Conservation (phyloP, 2,888 invertebrate genomes). For the Drosophila anceps region DNA sequence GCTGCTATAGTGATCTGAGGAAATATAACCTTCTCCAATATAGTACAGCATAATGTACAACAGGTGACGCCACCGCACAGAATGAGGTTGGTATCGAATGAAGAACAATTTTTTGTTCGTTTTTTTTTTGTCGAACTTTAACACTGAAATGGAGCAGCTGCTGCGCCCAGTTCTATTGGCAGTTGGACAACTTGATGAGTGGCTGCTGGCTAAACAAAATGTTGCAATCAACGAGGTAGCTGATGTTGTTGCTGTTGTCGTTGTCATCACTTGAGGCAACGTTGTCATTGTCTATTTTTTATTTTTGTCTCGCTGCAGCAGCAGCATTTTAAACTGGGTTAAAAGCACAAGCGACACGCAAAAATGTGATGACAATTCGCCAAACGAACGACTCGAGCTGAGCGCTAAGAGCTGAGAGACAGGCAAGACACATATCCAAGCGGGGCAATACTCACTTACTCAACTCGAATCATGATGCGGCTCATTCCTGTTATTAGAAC, state of each 20-base stretch:
- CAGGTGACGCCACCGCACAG: conserved; percentile 12
- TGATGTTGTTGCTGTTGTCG: conserved; percentile 20
- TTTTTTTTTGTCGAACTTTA: conserved; percentile 5
- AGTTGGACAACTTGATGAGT: conserved; percentile 55
- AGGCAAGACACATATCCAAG: conserved; percentile 39
- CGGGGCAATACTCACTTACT: conserved; percentile 29
- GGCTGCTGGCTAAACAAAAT: conserved; percentile 44
- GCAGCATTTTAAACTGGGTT: conserved; percentile 61
- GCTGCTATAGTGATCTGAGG: too few relatives aligned
- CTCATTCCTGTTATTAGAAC: conserved; percentile 23
- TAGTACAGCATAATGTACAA: not conserved
- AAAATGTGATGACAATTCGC: conserved; percentile 66
- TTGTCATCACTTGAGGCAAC: conserved; percentile 58
- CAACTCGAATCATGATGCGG: conserved; percentile 39
- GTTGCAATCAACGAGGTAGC: conserved; percentile 49
- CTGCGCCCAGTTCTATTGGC: conserved; percentile 59
- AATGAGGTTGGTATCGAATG: conserved; percentile 15
- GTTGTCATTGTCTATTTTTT: conserved; percentile 34
- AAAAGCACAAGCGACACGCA: conserved; percentile 66
- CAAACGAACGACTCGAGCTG: conserved; percentile 38
- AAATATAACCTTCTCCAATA: not conserved
- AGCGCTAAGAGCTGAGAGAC: conserved; percentile 21
- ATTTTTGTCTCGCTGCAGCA: conserved; percentile 32
- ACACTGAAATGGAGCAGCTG: conserved; percentile 35
- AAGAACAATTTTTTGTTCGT: conserved; percentile 1